Percentiles rank a stretch among this genome's conserved stretches.
Evolutionary conservation across 2,113 vertebrate genomes (phyloP).

Genomic region (Diphyllodes magnificus): DNA sequence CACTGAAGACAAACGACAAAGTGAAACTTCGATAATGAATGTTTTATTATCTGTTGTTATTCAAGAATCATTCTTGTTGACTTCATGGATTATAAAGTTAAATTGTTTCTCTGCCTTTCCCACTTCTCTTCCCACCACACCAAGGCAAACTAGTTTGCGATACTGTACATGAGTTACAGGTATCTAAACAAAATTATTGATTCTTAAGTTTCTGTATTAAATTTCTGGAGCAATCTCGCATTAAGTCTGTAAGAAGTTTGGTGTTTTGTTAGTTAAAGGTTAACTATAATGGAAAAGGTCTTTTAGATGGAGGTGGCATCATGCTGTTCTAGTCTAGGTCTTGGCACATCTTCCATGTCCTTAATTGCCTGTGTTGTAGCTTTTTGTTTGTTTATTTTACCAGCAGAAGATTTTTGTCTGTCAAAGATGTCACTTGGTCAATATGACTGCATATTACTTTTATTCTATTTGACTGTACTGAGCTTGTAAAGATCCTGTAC

Average conservation of each 20-base stretch:
- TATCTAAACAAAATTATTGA: background rate
- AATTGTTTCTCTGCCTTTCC: background rate
- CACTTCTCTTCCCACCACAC: background rate
- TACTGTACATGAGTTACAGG: background rate
- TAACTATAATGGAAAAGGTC: background rate
- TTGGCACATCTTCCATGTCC: background rate
- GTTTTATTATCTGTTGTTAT: conserved; percentile 15
- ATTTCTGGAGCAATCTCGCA: background rate
- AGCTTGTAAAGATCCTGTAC: background rate
- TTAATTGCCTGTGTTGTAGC: background rate
- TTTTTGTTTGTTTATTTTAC: background rate
- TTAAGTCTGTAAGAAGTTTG: background rate
- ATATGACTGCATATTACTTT: background rate
- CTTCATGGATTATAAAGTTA: conserved; percentile 25
- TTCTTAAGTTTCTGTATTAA: background rate
- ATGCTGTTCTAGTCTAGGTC: background rate
- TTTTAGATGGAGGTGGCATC: background rate
- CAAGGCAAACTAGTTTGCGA: background rate
- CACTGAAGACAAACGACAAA: conserved; percentile 19
- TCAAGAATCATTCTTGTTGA: conserved; percentile 14
- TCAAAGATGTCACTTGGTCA: background rate
- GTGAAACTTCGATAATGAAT: conserved; percentile 39
- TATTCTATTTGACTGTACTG: background rate
- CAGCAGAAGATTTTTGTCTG: background rate
- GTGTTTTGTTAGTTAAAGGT: background rate